Conservation (phyloP, 2,888 invertebrate species). For the Pedicia rivosa region DNA sequence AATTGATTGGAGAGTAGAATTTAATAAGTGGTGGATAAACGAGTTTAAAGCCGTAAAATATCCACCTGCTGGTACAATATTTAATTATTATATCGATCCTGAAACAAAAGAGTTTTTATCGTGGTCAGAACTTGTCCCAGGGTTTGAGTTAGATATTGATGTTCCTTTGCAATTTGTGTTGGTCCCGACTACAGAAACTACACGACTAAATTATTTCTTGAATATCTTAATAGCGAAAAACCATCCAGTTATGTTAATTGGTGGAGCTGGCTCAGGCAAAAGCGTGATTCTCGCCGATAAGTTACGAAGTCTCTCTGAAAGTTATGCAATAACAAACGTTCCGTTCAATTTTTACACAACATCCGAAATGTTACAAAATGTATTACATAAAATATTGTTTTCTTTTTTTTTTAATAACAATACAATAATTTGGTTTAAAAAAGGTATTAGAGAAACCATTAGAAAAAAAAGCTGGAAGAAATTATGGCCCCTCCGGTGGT, state of each 20-base stretch:
- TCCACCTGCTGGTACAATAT: conserved; percentile 68
- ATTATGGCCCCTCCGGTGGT: conserved; percentile 82
- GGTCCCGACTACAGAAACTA: conserved; percentile 82
- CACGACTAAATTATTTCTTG: conserved; percentile 73
- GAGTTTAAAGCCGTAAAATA: conserved; percentile 90
- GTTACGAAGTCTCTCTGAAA: conserved; percentile 48
- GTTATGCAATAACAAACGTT: conserved; percentile 63
- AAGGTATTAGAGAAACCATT: conserved; percentile 77
- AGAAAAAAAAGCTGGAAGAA: conserved; percentile 89
- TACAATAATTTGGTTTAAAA: too few species aligned
- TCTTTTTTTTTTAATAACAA: too few species aligned
- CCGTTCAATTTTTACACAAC: conserved; percentile 92
- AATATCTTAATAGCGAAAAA: conserved; percentile 62
- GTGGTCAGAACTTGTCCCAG: conserved; percentile 66
- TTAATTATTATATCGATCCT: conserved; percentile 77
- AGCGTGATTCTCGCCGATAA: conserved; percentile 74
- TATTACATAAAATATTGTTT: too few species aligned
- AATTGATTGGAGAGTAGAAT: conserved; percentile 84
- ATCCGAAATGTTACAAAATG: conserved; percentile 78
- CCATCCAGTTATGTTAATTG: conserved; percentile 83
- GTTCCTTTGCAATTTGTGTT: conserved; percentile 73
- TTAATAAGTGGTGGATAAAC: conserved; percentile 87
- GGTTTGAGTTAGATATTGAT: conserved; percentile 70
- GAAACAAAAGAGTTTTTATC: conserved; percentile 71
- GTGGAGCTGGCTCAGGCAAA: conserved; percentile 82